phyloP scores from a whole-genome alignment of 2,113 vertebrate genomes.

The Gopherus evgoodei region DNA sequence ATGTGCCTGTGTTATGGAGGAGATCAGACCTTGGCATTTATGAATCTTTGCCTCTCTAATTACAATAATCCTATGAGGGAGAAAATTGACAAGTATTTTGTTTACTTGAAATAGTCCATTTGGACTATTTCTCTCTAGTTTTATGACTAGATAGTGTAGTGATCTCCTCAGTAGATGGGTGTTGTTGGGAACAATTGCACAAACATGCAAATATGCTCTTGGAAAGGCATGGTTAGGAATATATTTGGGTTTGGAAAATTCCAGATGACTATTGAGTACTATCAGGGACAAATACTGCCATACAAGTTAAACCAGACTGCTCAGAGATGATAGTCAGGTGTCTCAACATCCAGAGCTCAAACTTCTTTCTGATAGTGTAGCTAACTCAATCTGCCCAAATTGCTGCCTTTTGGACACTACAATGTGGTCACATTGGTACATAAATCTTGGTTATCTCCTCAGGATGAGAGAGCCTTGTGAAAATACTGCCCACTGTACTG shows the following conservation, averaged over 20 bases:
- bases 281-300: neutral
- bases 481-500: neutral
- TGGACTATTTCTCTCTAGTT: neutral
- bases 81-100: neutral
- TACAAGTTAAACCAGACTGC: neutral
- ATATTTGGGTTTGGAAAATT: neutral
- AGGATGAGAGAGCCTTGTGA: neutral
- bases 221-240: neutral
- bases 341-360: conserved; percentile 2
- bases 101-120: neutral
- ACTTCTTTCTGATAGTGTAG: neutral
- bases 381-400: conserved; percentile 8
- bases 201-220: neutral
- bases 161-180: neutral
- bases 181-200: neutral
- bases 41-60: neutral
- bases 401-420: rapidly evolving
- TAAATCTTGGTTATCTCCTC: neutral
- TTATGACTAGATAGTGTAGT: neutral
- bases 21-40: neutral
- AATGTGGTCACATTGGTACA: rapidly evolving
- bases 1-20: neutral
- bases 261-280: neutral
- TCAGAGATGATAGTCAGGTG: neutral
- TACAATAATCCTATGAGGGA: neutral